Evolutionary conservation across 2,797 vertebrate genomes (phyloP).

Genomic region (Pelodytes ibericus): DNA sequence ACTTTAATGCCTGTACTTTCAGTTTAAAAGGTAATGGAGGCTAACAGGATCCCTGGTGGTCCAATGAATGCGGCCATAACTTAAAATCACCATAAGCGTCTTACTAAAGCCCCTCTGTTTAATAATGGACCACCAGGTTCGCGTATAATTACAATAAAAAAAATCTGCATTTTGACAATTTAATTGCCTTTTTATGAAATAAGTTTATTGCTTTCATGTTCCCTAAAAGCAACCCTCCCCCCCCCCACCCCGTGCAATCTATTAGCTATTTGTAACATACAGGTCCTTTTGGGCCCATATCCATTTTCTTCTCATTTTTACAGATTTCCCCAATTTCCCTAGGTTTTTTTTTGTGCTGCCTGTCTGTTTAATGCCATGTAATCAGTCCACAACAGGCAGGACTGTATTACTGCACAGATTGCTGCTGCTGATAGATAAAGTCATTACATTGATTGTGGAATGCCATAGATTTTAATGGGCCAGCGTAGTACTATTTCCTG

Average conservation of each 20-base stretch:
- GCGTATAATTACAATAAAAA: no score
- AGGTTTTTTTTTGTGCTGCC: constrained; percentile 1
- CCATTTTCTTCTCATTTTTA: neutral
- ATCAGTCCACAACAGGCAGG: no score
- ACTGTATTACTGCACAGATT: neutral
- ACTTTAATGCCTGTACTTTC: no score
- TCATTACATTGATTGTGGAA: constrained; percentile 6
- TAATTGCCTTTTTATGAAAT: neutral
- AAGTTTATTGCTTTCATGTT: neutral
- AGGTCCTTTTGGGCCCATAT: neutral
- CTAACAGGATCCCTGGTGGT: no score
- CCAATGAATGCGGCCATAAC: no score
- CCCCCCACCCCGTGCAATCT: neutral
- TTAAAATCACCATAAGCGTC: no score
- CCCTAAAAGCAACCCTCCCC: no score
- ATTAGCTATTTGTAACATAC: constrained; percentile 1
- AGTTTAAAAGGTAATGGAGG: no score
- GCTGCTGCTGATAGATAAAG: neutral
- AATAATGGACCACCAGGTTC: neutral
- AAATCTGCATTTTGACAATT: neutral
- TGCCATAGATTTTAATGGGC: constrained; percentile 1
- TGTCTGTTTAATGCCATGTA: constrained; percentile 1
- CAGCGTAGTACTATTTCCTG: neutral
- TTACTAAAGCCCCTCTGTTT: no score
- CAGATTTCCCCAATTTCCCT: no score